A percentile compares a stretch with the other conserved stretches of the same genome.
phyloP scores from a whole-genome alignment of 2,888 invertebrate genomes.

The Apantesis nais region DNA sequence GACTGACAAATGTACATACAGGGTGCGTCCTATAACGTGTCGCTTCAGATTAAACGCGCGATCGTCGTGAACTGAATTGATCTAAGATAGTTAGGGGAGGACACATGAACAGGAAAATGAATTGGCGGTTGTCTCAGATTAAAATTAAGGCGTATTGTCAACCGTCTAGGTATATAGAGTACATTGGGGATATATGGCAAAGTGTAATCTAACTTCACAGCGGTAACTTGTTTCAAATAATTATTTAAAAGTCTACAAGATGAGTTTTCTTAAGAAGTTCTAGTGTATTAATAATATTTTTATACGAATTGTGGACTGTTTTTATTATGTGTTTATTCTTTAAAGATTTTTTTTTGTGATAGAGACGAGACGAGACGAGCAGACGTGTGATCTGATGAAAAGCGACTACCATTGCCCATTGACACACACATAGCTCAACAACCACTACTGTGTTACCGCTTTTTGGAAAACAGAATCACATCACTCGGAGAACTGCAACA shows the following conservation, averaged over 20 bases:
- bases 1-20: conserved; percentile 60
- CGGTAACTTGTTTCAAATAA: background rate
- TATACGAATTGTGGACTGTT: background rate
- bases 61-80: conserved; percentile 55
- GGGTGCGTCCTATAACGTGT: conserved; percentile 63
- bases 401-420: too few relatives aligned
- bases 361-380: too few relatives aligned
- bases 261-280: background rate
- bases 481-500: too few relatives aligned
- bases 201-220: background rate
- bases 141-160: conserved; percentile 24
- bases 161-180: conserved; percentile 15
- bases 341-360: too few relatives aligned
- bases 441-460: too few relatives aligned
- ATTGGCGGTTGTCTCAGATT: conserved; percentile 30
- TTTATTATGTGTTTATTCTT: background rate
- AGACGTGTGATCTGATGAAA: too few relatives aligned
- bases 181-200: conserved; percentile 4
- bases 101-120: conserved; percentile 24
- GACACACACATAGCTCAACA: too few relatives aligned
- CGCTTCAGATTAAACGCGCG: conserved; percentile 59
- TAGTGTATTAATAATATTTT: background rate
- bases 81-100: conserved; percentile 46
- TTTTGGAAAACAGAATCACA: too few relatives aligned
- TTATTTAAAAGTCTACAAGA: background rate